Evolutionary conservation across 2,888 invertebrate species (phyloP).

Genomic region (Trilocha varians): DNA sequence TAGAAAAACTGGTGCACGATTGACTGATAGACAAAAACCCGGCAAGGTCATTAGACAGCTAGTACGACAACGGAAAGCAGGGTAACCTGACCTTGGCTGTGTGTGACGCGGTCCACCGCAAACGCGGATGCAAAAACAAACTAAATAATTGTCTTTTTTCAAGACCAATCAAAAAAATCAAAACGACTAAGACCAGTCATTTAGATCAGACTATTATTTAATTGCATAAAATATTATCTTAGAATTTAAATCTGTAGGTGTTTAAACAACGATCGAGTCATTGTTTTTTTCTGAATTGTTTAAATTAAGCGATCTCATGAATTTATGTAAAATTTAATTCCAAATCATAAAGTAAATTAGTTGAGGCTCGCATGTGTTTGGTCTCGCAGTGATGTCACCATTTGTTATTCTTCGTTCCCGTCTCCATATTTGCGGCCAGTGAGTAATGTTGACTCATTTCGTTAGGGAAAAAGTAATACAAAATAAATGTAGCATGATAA

Average conservation of each 20-base stretch:
- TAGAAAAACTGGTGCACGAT: no score
- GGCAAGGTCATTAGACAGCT: conserved; percentile 42
- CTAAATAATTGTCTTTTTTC: conserved; percentile 17
- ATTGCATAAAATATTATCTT: no score
- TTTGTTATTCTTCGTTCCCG: conserved; percentile 55
- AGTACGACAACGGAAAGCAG: conserved; percentile 36
- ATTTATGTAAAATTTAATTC: neutral
- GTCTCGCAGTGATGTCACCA: conserved; percentile 59
- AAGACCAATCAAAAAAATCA: neutral
- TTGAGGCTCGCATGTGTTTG: conserved; percentile 32
- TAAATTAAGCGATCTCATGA: neutral
- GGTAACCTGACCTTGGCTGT: conserved; percentile 44
- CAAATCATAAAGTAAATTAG: conserved; percentile 12
- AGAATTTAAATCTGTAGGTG: no score
- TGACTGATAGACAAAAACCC: conserved; percentile 31
- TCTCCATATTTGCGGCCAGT: conserved; percentile 39
- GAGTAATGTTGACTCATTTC: conserved; percentile 44
- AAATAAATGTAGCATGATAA: neutral
- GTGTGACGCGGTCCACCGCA: conserved; percentile 46
- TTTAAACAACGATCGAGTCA: no score
- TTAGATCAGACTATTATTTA: no score
- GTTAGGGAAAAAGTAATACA: conserved; percentile 31
- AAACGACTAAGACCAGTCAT: no score
- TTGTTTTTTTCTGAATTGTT: neutral
- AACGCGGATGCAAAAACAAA: conserved; percentile 42